Evolutionary conservation across 2,888 invertebrate genomes (phyloP).

Genomic region (Phymatocera aterrima): DNA sequence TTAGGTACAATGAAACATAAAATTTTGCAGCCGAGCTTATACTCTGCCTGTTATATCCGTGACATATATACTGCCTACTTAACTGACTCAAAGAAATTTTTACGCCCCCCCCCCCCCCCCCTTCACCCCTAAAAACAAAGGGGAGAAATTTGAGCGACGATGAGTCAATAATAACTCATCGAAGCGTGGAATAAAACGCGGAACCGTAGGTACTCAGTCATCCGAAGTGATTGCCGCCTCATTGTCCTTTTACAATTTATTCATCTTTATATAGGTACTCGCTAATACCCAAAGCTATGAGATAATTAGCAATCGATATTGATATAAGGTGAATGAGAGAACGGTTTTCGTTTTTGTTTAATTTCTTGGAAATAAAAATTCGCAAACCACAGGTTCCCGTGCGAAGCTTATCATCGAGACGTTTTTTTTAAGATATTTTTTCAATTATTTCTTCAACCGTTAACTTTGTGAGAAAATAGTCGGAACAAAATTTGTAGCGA

Average conservation of each 20-base stretch:
- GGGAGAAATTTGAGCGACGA: not conserved
- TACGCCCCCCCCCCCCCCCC: too few relatives aligned
- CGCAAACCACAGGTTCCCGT: not conserved
- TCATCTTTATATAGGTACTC: not conserved
- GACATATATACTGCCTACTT: too few relatives aligned
- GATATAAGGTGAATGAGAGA: not conserved
- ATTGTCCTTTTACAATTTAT: not conserved
- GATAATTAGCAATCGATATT: too few relatives aligned
- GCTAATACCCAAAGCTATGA: too few relatives aligned
- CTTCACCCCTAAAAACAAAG: not conserved
- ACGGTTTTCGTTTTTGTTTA: not conserved
- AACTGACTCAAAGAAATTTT: not conserved
- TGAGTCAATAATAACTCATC: conserved; percentile 34
- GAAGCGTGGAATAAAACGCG: conserved; percentile 13
- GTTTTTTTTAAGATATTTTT: not conserved
- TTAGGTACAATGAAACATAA: too few relatives aligned
- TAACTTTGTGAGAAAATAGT: not conserved
- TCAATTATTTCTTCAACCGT: not conserved
- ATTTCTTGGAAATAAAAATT: not conserved
- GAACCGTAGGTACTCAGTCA: conserved; percentile 6
- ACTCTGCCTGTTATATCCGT: too few relatives aligned
- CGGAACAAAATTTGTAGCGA: not conserved
- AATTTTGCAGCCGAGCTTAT: too few relatives aligned
- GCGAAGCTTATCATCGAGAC: too few relatives aligned
- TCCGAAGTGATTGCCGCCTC: conserved; percentile 26